Evolutionary conservation across 1,140 invertebrate species (phyloP), one percentile per base, ranked within the genome.

Genomic region (Archegozetes longisetosus): DNA sequence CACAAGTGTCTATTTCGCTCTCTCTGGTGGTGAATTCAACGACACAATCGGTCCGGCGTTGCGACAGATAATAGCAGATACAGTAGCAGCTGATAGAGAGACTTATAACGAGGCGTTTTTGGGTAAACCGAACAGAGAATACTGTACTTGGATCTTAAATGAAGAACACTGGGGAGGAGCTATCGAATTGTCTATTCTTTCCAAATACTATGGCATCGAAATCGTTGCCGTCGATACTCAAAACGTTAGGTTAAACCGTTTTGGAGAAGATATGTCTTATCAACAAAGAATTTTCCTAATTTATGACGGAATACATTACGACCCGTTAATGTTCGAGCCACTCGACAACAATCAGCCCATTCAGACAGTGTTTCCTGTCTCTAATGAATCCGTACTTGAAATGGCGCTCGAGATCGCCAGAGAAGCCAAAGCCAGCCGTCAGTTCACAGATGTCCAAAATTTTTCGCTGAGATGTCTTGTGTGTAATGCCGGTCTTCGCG

Each of bases 221-320:
- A 94, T 96, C 72, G 88, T 84, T 66, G 91, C 94, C 6, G 84
- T 95, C 2, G 87, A 96, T 70, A 91, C 87, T 46, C 80, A 91
- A 62, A 88, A 88, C 74, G 82, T 81, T 27, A 83, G 87, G 60
- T 85, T 95, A 29, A 91, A 92, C 70, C 80, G 85, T 67, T 96
- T 96, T 75, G 92, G 92, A 3, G 91, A 96, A 73, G 88, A 94
- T 74, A 81, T 85, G 68, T 80, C 84, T 66, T 95, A 90, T 69
- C 74, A 80, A 22, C 75, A 86, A 52, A 74, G 91, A 68, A 85
- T 63, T 13, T 86, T 95, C 69, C 75, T 97, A 1, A 78, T 96
- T 52, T 97, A 95, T 71, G 90, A 96, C 75, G 92, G 92, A 23
- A 88, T 95, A 61, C 92, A 96, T 74, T 96, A 96, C 71, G 93